Evolutionary conservation across 2,888 invertebrate species (phyloP).

Genomic region (Iselma pallidipennis): DNA sequence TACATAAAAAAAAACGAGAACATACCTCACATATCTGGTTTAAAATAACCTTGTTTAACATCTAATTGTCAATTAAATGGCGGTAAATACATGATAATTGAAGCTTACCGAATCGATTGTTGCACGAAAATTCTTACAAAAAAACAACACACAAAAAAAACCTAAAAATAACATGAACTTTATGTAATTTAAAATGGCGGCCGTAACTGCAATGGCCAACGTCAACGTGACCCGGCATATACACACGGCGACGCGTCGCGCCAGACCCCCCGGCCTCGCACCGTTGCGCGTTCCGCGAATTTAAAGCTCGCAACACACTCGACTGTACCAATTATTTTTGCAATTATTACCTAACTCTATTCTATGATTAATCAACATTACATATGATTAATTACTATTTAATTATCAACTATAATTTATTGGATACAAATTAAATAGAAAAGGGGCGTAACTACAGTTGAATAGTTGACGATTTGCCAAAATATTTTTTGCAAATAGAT

Average conservation of each 20-base stretch:
- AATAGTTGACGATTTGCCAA: no score
- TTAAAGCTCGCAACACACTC: conserved; percentile 24
- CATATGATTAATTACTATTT: no score
- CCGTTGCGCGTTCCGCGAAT: conserved; percentile 37
- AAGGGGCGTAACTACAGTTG: no score
- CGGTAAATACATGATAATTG: no score
- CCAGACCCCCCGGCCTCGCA: conserved; percentile 52
- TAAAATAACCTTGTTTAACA: no score
- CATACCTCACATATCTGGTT: no score
- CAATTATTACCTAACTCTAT: background rate
- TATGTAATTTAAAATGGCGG: conserved; percentile 51
- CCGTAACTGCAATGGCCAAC: conserved; percentile 50
- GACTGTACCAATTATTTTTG: conserved; percentile 4
- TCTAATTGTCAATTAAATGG: no score
- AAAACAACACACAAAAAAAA: background rate
- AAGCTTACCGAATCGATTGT: background rate
- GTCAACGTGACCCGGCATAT: conserved; percentile 65
- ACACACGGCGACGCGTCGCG: conserved; percentile 72
- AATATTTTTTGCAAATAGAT: background rate
- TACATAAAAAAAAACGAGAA: no score
- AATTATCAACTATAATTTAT: no score
- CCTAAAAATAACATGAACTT: conserved; percentile 19
- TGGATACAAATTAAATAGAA: no score
- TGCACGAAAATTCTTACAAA: background rate
- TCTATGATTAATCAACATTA: no score